Base-by-base conservation (phyloP, 2,888 invertebrate genomes). In the Muschampia plurimacula region DNA sequence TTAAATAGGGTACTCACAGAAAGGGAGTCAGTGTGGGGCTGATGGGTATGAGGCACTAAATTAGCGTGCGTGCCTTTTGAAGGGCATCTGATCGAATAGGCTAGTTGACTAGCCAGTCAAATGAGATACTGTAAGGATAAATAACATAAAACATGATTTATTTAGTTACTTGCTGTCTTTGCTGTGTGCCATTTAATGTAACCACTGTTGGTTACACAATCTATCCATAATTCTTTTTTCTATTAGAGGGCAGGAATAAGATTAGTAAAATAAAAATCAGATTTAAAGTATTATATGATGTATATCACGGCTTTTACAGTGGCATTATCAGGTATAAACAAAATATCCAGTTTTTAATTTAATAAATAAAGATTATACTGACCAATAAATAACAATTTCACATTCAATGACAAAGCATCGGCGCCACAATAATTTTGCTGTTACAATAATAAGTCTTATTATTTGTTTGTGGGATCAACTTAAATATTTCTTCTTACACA, bases 241-340 rank as follows among this genome's bases (percentile, higher is more conserved):
- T 52, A 52, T 52, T n/a, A 52, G 52, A 15, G 57, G 4, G 12
- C 10, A 57, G 64, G 32, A n/a, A 44, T 39, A 7, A 32, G 28
- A 49, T 2, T 59, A 12, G 41, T 74, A 46, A 89, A 93, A 92
- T 92, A 84, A 93, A 93, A 92, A 83, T 83, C 89, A 78, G 85
- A 86, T 90, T 49, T 91, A 88, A 92, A 92, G 91, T 93, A 92
- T 91, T 93, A 92, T 92, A 93, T 91, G 90, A 93, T 93, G 92
- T 92, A 92, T 90, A 94, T 94, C 94, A 93, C 93, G 94, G 93
- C 90, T 92, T 93, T 93, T 92, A 93, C 94, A 93, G 91, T 94
- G 92, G 92, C 93, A 92, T 89, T 91, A 86, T 91, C 89, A 86
- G 91, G 88, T 92, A 90, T 90, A 91, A 93, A 93, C 91, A 92